These are phyloP conservation scores for Platysternon megacephalum DNA, from an alignment of 2,113 vertebrate species.

Conservation along the genomic window DNA sequence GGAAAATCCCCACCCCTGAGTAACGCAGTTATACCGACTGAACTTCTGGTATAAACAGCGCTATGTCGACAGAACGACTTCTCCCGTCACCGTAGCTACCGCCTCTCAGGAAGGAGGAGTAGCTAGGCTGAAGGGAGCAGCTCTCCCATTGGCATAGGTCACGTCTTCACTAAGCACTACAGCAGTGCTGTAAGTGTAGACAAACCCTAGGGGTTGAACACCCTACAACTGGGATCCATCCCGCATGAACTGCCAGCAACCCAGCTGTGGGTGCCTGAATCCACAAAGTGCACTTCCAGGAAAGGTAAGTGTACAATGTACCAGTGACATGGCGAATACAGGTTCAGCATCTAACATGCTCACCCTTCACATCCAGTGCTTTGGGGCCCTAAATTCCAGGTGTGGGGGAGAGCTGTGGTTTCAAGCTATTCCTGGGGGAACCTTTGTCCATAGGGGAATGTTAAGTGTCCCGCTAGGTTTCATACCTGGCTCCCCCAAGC, in stretches of 20 bases:
- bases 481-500: neutral
- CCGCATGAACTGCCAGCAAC: neutral
- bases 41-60: no score
- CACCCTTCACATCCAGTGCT: neutral
- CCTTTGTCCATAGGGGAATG: neutral
- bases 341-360: fast-evolving
- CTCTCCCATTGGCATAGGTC: neutral
- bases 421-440: no score
- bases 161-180: neutral
- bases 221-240: fast-evolving
- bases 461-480: neutral
- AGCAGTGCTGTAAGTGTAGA: neutral
- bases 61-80: no score
- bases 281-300: fast-evolving
- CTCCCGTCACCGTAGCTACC: no score
- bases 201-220: neutral
- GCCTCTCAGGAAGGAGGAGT: neutral
- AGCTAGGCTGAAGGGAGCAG: neutral
- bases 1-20: no score
- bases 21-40: no score
- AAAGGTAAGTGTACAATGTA: fast-evolving
- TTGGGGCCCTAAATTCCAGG: neutral
- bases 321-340: fast-evolving
- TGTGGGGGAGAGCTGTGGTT: neutral
- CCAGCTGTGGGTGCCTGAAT: fast-evolving